A percentile compares a stretch with the other conserved stretches of the same genome.
Evolutionary conservation across 2,888 invertebrate genomes (phyloP).

Genomic region (Peribatodes rhomboidaria): DNA sequence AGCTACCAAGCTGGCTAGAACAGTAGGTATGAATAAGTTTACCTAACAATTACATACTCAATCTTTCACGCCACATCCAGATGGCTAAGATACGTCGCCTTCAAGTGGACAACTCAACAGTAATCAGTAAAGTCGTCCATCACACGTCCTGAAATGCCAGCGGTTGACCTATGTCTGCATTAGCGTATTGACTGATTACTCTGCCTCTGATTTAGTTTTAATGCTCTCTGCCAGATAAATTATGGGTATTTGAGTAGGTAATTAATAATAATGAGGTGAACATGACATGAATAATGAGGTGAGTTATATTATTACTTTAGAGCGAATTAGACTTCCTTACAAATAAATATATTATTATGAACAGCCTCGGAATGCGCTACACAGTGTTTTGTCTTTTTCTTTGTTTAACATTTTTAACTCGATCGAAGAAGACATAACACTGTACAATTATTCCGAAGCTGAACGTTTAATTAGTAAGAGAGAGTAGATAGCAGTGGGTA

Average conservation of each 20-base stretch:
- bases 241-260: background rate
- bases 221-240: background rate
- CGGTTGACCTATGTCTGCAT: slow-evolving; percentile 28
- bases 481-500: too few species aligned
- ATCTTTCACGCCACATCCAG: slow-evolving; percentile 11
- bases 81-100: slow-evolving; percentile 1
- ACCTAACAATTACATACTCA: background rate
- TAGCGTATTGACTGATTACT: slow-evolving; percentile 31
- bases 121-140: slow-evolving; percentile 33
- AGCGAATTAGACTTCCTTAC: too few species aligned
- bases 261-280: too few species aligned
- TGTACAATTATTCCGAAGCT: too few species aligned
- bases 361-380: too few species aligned
- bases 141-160: slow-evolving; percentile 26
- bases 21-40: background rate
- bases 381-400: too few species aligned
- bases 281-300: too few species aligned
- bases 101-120: background rate
- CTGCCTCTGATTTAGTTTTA: slow-evolving; percentile 15
- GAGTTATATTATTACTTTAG: too few species aligned
- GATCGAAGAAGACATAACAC: too few species aligned
- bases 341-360: too few species aligned
- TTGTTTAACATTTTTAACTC: too few species aligned
- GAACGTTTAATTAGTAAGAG: too few species aligned
- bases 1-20: background rate